These are phyloP conservation scores for Microtus oregoni DNA, from an alignment of 2,113 vertebrate genomes.

Conservation along the genomic window DNA sequence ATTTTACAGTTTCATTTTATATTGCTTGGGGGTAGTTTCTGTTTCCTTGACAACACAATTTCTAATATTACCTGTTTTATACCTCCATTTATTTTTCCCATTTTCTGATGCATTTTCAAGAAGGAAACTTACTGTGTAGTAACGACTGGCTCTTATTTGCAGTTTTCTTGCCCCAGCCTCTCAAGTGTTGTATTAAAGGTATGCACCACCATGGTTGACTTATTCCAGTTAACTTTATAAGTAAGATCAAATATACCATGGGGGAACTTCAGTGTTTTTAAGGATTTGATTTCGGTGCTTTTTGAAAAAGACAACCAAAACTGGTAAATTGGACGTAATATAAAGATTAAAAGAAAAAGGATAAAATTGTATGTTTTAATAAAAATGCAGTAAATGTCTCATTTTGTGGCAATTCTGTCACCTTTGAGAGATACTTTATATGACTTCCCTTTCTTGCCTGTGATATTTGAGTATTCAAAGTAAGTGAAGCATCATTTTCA, in stretches of 20 bases:
- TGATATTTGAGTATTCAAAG: slow-evolving; percentile 44
- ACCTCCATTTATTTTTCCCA: neutral
- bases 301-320: neutral
- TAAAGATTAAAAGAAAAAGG: slow-evolving; percentile 1
- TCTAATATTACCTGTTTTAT: neutral
- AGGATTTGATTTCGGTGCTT: neutral
- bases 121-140: neutral
- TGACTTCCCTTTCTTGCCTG: neutral
- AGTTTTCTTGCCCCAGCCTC: neutral
- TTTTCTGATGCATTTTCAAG: neutral
- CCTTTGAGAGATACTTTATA: slow-evolving; percentile 33
- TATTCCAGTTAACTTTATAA: neutral
- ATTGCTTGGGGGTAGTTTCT: neutral
- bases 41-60: neutral
- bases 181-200: neutral
- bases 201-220: neutral
- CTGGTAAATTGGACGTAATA: neutral
- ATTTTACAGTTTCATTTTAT: neutral
- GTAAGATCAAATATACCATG: neutral
- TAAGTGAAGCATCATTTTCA: slow-evolving; percentile 42
- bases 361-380: slow-evolving; percentile 26
- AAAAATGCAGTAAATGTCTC: slow-evolving; percentile 40
- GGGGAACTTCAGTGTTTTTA: neutral
- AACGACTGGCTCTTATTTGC: neutral
- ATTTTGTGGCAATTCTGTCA: slow-evolving; percentile 55